Evolutionary conservation across 2,888 invertebrate genomes (phyloP), one percentile per base, ranked within the genome.

Genomic region (Chrysolina oricalcia): DNA sequence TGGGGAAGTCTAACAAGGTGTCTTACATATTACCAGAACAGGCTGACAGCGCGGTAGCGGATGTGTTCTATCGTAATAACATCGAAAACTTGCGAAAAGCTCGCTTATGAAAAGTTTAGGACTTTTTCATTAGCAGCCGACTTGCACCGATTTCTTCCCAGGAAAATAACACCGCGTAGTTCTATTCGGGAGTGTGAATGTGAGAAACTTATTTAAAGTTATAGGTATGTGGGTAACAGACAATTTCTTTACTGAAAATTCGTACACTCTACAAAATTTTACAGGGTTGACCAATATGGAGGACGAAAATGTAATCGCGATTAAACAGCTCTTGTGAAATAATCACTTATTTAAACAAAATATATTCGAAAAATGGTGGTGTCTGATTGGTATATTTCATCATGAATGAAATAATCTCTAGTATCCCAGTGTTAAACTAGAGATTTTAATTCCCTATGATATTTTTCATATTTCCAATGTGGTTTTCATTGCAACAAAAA

Each of bases 1-100:
- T 66, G 79, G 78, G 81, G 80, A 81, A 76, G 75, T 78, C 81
- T 82, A 82, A 83, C 83, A 83, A 83, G 84, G 83, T 84, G 83
- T 84, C 83, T 84, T 84, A 84, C 83, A 83, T 81, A 78, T 83
- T 81, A 77, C 78, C 79, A 72, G 76, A 78, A 79, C 80, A 80
- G 80, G 74, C 74, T 78, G 81, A 80, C 83, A 81, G 76, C 67
- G 73, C 11, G 80, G 63, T 27, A 76, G 73, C 84, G 82, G 83
- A 80, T 85, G 84, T 77, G 82, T 80, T 83, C 83, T 85, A 85
- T 84, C 80, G 83, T 81, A 70, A 73, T 68, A 73, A 78, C 77
- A 76, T 80, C 74, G 81, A 77, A 75, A 76, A 74, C 64, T 73
- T 77, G 43, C 41, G 75, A 74, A 75, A 73, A 70, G 70, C 73